Conservation (phyloP, 2,113 vertebrate species). For the Poeciliopsis prolifica region DNA sequence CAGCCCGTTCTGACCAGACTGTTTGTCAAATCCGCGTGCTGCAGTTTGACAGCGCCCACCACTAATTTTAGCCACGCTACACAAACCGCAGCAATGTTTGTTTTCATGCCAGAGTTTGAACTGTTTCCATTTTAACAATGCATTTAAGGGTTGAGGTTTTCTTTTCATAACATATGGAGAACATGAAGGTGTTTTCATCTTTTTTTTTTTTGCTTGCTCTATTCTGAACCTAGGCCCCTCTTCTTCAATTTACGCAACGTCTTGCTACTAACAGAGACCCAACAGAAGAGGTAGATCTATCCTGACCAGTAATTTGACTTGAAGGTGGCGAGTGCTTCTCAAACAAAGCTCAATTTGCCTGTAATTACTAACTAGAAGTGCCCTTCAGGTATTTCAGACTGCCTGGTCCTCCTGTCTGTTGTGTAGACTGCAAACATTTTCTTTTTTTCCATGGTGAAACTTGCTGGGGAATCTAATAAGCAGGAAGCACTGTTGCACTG, state of each 20-base stretch:
- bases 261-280: conserved; percentile 15
- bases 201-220: conserved; percentile 1
- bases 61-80: conserved; percentile 70
- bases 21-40: conserved; percentile 48
- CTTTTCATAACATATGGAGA: conserved; percentile 4
- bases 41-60: conserved; percentile 50
- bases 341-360: conserved; percentile 54
- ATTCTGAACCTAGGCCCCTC: conserved; percentile 18
- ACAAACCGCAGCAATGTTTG: conserved; percentile 61
- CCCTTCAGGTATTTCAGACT: conserved; percentile 45
- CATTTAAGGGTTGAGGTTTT: not conserved
- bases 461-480: conserved; percentile 39
- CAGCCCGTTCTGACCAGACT: conserved; percentile 41
- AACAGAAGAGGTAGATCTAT: conserved; percentile 31
- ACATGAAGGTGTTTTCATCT: conserved; percentile 18
- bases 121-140: conserved; percentile 37
- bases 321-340: conserved; percentile 37
- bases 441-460: conserved; percentile 27
- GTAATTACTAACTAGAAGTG: conserved; percentile 49
- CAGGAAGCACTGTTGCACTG: conserved; percentile 34
- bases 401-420: conserved; percentile 29
- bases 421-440: conserved; percentile 14
- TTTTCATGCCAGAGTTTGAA: conserved; percentile 40
- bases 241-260: conserved; percentile 5
- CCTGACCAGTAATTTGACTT: conserved; percentile 55